These are phyloP conservation scores for Platalea minor DNA, from an alignment of 2,797 vertebrate species.

Conservation along the genomic window DNA sequence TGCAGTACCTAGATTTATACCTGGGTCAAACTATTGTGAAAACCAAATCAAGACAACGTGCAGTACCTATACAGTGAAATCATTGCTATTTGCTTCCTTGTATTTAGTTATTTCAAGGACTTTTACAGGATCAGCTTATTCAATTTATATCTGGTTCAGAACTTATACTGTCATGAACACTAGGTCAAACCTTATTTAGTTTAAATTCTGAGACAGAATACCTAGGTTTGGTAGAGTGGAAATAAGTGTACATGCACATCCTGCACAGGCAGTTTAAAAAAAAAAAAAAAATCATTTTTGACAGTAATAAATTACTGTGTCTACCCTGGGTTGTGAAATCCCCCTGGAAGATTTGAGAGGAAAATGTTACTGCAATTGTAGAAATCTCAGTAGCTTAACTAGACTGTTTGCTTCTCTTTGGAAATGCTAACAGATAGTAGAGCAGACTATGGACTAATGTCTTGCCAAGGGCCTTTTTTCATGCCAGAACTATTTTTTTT, in stretches of 20 bases:
- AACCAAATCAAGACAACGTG: not conserved
- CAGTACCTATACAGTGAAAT: not conserved
- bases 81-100: not conserved
- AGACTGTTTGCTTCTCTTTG: constrained; percentile 7
- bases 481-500: not conserved
- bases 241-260: not conserved
- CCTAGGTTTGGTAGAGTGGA: not conserved
- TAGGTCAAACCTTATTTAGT: not conserved
- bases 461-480: not conserved
- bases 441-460: not conserved
- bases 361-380: not conserved
- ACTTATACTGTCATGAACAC: not conserved
- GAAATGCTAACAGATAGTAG: not conserved
- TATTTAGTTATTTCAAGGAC: not conserved
- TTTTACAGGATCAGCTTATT: not conserved
- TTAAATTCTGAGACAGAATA: not conserved
- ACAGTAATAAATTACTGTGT: not conserved
- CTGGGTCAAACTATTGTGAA: not conserved
- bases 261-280: not conserved
- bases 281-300: not conserved
- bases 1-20: not conserved
- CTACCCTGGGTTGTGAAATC: not conserved
- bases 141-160: not conserved
- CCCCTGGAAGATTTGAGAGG: not conserved
- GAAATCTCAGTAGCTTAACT: constrained; percentile 11